Percentiles rank a stretch among this genome's conserved stretches.
phyloP scores from a whole-genome alignment of 1,140 invertebrate genomes.

The Drosophila novamexicana region DNA sequence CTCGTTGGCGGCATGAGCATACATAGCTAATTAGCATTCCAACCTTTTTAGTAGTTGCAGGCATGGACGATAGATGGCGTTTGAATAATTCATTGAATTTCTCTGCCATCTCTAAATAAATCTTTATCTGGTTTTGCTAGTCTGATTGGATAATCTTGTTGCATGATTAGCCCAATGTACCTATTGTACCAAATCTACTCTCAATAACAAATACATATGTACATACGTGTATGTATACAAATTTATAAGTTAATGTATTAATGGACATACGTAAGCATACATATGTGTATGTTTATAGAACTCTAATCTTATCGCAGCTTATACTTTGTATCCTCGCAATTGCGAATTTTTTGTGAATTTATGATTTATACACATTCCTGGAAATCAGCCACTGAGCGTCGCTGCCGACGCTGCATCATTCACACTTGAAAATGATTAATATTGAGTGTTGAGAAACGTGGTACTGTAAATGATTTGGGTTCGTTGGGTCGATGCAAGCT shows the following conservation, averaged over 20 bases:
- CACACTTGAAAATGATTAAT: conserved; percentile 21
- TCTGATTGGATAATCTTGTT: conserved; percentile 23
- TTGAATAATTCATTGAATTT: conserved; percentile 9
- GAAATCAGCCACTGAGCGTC: conserved; percentile 41
- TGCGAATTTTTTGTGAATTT: conserved; percentile 51
- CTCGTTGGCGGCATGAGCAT: conserved; percentile 44
- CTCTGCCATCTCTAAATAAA: conserved; percentile 7
- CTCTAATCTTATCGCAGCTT: conserved; percentile 30
- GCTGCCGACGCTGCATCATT: conserved; percentile 52
- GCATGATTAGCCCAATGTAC: conserved; percentile 17
- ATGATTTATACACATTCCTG: conserved; percentile 71
- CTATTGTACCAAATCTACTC: background rate
- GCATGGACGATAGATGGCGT: conserved; percentile 43
- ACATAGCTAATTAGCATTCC: conserved; percentile 60
- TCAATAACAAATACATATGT: background rate
- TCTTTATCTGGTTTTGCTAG: conserved; percentile 27
- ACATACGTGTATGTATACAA: background rate
- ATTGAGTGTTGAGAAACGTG: conserved; percentile 35
- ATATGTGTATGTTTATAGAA: background rate
- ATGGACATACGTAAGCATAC: background rate
- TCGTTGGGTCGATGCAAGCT: conserved; percentile 24
- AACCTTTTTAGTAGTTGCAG: background rate
- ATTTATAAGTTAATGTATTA: background rate
- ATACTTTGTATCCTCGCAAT: conserved; percentile 32
- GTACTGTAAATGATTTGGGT: conserved; percentile 52